Percentiles rank a stretch among this genome's conserved stretches.
phyloP scores from a whole-genome alignment of 2,113 vertebrate species.

The Psittacara wagleri region DNA sequence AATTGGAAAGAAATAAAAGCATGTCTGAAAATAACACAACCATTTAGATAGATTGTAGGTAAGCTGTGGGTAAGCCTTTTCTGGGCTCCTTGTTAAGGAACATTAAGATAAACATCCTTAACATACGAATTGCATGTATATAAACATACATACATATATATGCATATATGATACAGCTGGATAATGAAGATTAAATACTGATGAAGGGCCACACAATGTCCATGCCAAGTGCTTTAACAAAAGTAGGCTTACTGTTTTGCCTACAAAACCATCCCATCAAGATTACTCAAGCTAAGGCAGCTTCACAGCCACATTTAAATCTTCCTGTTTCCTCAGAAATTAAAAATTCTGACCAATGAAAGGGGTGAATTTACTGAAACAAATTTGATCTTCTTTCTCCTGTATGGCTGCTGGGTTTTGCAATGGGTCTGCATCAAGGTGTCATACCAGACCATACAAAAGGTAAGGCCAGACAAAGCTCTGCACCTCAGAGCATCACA shows the following conservation, averaged over 20 bases:
- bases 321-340: neutral
- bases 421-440: neutral
- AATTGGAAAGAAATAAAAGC: neutral
- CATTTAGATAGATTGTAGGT: neutral
- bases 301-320: neutral
- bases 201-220: neutral
- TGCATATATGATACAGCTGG: neutral
- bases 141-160: neutral
- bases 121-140: neutral
- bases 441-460: neutral
- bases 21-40: neutral
- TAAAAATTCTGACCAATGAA: neutral
- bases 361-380: neutral
- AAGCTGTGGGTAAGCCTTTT: neutral
- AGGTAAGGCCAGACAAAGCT: neutral
- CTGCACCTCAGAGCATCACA: neutral
- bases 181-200: neutral
- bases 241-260: neutral
- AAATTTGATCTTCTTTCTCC: neutral
- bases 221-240: neutral
- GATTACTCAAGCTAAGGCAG: neutral
- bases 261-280: neutral
- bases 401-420: neutral
- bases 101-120: neutral
- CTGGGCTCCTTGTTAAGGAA: neutral